phyloP scores from a whole-genome alignment of 2,888 invertebrate species.

The Pyrrhosoma nymphula region DNA sequence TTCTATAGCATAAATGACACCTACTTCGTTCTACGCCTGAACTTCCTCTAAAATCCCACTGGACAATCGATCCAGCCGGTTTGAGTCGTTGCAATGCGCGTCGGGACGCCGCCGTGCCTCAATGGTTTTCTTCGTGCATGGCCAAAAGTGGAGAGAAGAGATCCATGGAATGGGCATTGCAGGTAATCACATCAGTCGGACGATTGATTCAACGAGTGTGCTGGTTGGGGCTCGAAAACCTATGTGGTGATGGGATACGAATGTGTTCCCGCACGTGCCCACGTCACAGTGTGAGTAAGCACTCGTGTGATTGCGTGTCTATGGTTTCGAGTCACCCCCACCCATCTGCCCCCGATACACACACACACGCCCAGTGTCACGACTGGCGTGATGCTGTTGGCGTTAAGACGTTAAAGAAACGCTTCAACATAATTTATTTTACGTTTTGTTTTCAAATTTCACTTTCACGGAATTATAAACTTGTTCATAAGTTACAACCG shows the following conservation, averaged over 20 bases:
- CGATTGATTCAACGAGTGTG: conserved; percentile 7
- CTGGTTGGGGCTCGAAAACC: background rate
- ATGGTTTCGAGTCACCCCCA: background rate
- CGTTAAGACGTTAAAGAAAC: conserved; percentile 19
- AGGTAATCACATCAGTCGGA: background rate
- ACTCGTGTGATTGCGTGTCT: background rate
- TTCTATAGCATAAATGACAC: too few relatives aligned
- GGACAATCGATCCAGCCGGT: too few relatives aligned
- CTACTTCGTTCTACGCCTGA: too few relatives aligned
- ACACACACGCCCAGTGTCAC: background rate
- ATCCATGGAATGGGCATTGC: background rate
- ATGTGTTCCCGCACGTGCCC: background rate
- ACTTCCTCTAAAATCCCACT: too few relatives aligned
- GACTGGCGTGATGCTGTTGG: conserved; percentile 15
- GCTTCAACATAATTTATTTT: background rate
- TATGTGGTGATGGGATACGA: too few relatives aligned
- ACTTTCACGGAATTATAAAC: conserved; percentile 50
- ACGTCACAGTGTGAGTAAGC: background rate
- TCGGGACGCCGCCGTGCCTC: background rate
- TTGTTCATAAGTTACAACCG: conserved; percentile 33
- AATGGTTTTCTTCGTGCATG: background rate
- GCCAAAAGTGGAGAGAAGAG: background rate
- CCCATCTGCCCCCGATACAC: background rate
- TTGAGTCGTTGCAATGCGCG: background rate
- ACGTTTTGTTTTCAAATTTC: background rate